phyloP scores from a whole-genome alignment of 2,888 invertebrate genomes.

The Meloe dianella region DNA sequence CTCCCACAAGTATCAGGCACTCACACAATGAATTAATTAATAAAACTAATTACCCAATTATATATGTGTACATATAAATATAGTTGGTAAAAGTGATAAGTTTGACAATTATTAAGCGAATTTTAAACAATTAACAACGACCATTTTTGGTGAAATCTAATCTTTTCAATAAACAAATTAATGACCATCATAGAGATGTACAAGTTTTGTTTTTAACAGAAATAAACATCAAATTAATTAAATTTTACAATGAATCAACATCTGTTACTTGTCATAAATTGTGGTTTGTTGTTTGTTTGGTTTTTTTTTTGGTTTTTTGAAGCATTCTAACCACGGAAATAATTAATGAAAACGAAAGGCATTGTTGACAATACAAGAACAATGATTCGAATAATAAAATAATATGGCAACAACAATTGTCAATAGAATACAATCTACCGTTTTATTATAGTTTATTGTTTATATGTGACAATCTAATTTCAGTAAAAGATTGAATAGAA shows the following conservation, averaged over 20 bases:
- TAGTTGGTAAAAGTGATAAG: conserved; percentile 5
- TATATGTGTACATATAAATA: not conserved
- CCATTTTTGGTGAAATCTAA: not conserved
- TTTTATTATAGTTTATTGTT: conserved; percentile 1
- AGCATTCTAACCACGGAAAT: not conserved
- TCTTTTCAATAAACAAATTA: conserved; percentile 1
- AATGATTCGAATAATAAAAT: not conserved
- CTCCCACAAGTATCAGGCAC: not conserved
- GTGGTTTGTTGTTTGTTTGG: too few species aligned
- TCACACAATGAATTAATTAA: not conserved
- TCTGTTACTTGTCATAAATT: not conserved
- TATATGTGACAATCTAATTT: not conserved
- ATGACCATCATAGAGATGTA: not conserved
- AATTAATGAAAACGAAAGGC: not conserved
- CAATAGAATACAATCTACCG: conserved; percentile 3
- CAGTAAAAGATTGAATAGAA: not conserved
- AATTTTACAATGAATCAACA: not conserved
- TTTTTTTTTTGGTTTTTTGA: not conserved
- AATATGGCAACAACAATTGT: not conserved
- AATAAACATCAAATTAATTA: not conserved
- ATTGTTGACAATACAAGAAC: not conserved
- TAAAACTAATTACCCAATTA: not conserved
- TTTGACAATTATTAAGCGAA: not conserved
- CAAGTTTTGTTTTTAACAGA: not conserved
- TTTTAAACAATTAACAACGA: not conserved